Percentiles rank a stretch among this genome's conserved stretches.
Conservation (phyloP, 2,113 vertebrate species). For the Zosterops lateralis region DNA sequence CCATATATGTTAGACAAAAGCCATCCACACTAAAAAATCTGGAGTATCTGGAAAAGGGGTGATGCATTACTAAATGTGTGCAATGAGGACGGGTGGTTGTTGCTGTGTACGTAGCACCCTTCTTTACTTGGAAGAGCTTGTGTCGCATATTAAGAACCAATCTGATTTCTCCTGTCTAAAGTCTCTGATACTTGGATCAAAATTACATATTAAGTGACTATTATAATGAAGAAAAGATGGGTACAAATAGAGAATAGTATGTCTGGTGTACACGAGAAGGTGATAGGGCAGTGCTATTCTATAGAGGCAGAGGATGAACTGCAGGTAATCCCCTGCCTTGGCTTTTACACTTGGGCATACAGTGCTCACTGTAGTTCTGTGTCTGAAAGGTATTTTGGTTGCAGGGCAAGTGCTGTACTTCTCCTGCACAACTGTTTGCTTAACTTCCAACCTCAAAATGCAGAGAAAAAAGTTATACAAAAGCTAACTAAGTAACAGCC, state of each 20-base stretch:
- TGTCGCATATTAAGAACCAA: neutral
- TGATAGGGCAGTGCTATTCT: neutral
- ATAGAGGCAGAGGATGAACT: neutral
- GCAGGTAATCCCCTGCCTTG: too few relatives aligned
- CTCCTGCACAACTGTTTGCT: neutral
- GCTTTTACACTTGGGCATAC: neutral
- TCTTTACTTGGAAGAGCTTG: neutral
- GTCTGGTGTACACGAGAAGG: neutral
- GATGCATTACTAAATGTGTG: neutral
- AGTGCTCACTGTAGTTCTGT: neutral
- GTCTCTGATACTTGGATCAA: neutral
- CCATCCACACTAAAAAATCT: neutral
- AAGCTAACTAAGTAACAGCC: neutral
- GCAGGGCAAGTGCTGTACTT: neutral
- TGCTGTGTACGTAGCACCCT: fast-evolving
- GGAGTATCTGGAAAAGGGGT: neutral
- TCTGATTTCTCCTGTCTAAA: neutral
- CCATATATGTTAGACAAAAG: neutral
- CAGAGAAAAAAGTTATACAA: neutral
- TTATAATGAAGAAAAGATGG: neutral
- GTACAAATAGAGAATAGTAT: neutral
- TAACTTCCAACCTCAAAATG: neutral
- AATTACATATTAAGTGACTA: neutral
- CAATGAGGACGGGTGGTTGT: neutral
- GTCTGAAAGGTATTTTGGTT: neutral